Percentiles rank a stretch among this genome's conserved stretches.
Evolutionary conservation across 1,140 invertebrate genomes (phyloP).

Genomic region (Temnothorax curvispinosus): DNA sequence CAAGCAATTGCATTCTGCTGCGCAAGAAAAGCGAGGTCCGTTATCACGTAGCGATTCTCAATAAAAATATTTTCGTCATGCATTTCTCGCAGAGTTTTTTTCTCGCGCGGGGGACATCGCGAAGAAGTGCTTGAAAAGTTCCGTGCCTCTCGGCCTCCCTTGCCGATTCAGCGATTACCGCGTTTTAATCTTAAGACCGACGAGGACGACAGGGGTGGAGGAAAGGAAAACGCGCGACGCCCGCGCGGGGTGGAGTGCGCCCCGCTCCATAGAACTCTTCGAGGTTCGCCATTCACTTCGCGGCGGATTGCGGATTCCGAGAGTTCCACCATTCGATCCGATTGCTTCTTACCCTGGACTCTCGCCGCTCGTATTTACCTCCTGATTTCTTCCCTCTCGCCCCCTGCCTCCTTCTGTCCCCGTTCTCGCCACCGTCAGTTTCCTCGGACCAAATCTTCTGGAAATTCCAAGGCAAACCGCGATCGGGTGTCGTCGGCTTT

Average conservation of each 20-base stretch:
- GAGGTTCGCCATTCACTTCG: slow-evolving; percentile 80
- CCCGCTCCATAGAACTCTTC: slow-evolving; percentile 70
- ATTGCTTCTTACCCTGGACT: slow-evolving; percentile 79
- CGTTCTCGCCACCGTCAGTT: neutral
- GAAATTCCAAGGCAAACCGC: slow-evolving; percentile 49
- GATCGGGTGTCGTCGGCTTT: slow-evolving; percentile 49
- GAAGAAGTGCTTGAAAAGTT: slow-evolving; percentile 35
- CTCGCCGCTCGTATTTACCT: slow-evolving; percentile 73
- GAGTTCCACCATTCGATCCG: slow-evolving; percentile 80
- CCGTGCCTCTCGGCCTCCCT: slow-evolving; percentile 45
- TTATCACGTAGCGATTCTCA: neutral
- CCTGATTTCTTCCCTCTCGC: slow-evolving; percentile 69
- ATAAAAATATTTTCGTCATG: slow-evolving; percentile 56
- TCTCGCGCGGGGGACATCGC: slow-evolving; percentile 66
- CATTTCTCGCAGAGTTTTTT: slow-evolving; percentile 9
- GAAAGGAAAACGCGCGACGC: slow-evolving; percentile 64
- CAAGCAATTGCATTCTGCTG: neutral
- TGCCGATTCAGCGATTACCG: slow-evolving; percentile 75
- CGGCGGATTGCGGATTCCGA: slow-evolving; percentile 83
- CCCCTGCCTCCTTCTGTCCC: neutral
- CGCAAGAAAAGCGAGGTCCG: neutral
- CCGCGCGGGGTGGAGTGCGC: slow-evolving; percentile 44
- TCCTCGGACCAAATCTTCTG: slow-evolving; percentile 40
- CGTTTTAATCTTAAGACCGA: slow-evolving; percentile 69
- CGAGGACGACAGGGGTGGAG: slow-evolving; percentile 20